Percentiles rank a stretch among this genome's conserved stretches.
Conservation (phyloP, 2,113 vertebrate genomes). For the Tetrax tetrax region DNA sequence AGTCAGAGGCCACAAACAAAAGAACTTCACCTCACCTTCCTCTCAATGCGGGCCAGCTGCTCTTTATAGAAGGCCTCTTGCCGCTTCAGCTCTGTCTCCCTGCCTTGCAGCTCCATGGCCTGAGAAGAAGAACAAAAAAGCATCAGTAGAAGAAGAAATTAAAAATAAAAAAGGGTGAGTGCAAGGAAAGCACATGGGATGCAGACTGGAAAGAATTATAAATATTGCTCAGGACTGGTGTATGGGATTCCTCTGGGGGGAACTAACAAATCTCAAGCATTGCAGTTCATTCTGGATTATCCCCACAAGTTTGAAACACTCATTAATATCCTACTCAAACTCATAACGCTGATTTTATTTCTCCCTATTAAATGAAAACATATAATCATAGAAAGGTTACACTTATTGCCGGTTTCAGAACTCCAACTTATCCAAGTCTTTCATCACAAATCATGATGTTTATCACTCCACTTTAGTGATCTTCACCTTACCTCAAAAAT, state of each 20-base stretch:
- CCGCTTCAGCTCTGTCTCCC: constrained; percentile 81
- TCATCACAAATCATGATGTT: not conserved
- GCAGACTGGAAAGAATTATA: not conserved
- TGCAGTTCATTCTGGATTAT: not conserved
- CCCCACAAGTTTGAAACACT: not conserved
- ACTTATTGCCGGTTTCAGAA: not conserved
- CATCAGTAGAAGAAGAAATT: not conserved
- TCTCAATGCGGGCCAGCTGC: constrained; percentile 86
- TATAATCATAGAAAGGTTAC: not conserved
- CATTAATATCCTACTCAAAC: not conserved
- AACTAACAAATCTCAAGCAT: not conserved
- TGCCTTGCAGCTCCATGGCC: constrained; percentile 82
- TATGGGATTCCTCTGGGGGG: not conserved
- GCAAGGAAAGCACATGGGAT: not conserved
- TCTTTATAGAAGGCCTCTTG: constrained; percentile 86
- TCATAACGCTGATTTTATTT: not conserved
- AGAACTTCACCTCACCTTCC: constrained; percentile 78
- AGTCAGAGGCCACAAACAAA: not conserved
- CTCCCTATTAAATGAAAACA: not conserved
- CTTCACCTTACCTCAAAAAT: not conserved
- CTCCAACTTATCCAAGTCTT: not conserved
- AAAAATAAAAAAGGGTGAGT: not conserved
- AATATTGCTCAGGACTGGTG: not conserved
- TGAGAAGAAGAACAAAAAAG: constrained; percentile 58
- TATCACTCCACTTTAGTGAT: not conserved